phyloP scores from a whole-genome alignment of 2,888 invertebrate species.

The Drosophila gaucha region DNA sequence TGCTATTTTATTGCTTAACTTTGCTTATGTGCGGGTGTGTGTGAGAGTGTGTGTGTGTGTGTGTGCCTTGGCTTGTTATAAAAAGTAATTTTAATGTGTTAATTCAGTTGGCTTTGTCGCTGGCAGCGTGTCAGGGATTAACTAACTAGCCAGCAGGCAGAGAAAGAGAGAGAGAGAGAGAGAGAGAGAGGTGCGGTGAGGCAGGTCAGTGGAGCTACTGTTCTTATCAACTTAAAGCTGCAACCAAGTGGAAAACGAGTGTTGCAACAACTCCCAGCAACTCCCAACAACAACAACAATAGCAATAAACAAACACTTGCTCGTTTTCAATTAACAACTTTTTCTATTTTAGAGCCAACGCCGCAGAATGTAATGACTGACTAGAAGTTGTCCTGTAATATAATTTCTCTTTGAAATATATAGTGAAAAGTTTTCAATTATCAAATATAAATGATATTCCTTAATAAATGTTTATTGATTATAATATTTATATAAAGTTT shows the following conservation, averaged over 20 bases:
- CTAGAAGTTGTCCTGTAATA: background rate
- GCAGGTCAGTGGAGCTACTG: slow-evolving; percentile 21
- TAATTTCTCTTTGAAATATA: no score
- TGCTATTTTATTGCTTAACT: slow-evolving; percentile 64
- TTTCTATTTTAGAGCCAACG: slow-evolving; percentile 40
- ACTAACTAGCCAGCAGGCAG: slow-evolving; percentile 24
- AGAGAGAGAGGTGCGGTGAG: slow-evolving; percentile 2
- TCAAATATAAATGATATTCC: no score
- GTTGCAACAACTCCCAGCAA: slow-evolving; percentile 30
- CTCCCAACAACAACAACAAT: slow-evolving; percentile 16
- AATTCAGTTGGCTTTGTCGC: slow-evolving; percentile 68
- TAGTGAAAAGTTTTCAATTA: no score
- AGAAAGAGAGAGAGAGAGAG: no score
- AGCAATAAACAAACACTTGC: slow-evolving; percentile 47
- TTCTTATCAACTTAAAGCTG: slow-evolving; percentile 39
- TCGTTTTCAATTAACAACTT: slow-evolving; percentile 74
- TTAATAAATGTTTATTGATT: no score
- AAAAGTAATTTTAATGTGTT: slow-evolving; percentile 79
- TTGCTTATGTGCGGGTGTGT: slow-evolving; percentile 8
- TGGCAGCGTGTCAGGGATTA: slow-evolving; percentile 55
- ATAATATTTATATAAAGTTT: no score
- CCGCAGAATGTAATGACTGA: background rate
- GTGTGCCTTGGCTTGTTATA: slow-evolving; percentile 55
- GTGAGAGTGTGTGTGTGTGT: slow-evolving; percentile 13
- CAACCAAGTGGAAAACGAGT: slow-evolving; percentile 51